phyloP scores from a whole-genome alignment of 2,113 vertebrate species.

The Caretta caretta region DNA sequence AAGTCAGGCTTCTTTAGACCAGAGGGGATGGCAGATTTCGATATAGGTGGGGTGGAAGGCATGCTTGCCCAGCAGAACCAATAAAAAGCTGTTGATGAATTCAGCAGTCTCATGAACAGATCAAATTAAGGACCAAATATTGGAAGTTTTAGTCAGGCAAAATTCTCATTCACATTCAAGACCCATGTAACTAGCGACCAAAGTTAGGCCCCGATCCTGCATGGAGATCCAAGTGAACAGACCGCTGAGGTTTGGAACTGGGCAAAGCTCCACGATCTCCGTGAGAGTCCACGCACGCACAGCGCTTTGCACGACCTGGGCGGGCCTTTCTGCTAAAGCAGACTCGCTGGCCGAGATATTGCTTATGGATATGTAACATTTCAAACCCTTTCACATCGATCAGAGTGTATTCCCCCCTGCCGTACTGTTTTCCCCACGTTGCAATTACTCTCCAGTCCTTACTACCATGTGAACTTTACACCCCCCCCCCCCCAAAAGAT shows the following conservation, averaged over 20 bases:
- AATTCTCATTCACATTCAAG: not conserved
- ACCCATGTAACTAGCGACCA: not conserved
- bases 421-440: not conserved
- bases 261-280: rapidly evolving
- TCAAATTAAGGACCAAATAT: not conserved
- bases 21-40: not conserved
- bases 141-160: not conserved
- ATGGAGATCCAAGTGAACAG: not conserved
- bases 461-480: too few species aligned
- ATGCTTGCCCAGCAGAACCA: not conserved
- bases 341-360: not conserved
- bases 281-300: not conserved
- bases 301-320: not conserved
- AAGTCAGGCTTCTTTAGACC: not conserved
- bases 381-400: not conserved
- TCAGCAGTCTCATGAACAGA: not conserved
- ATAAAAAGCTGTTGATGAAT: not conserved
- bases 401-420: not conserved
- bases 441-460: not conserved
- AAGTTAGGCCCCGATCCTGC: not conserved
- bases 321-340: not conserved
- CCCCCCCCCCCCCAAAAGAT: not conserved
- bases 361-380: not conserved
- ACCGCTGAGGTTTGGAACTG: too few species aligned
- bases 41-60: not conserved